Conservation (phyloP, 1,140 invertebrate genomes). For the Drosophila lowei region DNA sequence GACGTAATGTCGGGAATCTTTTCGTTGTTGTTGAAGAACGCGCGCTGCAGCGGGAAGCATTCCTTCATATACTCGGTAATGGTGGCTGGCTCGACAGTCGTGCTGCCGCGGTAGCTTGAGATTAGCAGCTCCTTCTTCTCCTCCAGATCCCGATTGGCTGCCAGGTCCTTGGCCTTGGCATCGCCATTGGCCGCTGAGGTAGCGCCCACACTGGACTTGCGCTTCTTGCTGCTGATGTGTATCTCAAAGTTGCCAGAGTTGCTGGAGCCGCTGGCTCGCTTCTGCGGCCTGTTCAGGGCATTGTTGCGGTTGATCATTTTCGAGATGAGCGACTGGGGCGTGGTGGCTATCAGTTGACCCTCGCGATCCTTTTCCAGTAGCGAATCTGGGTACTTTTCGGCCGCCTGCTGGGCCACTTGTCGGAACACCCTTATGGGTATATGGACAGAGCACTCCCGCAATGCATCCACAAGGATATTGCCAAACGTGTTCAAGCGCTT, state of each 20-base stretch:
- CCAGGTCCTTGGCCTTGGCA: slow-evolving; percentile 35
- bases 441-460: slow-evolving; percentile 56
- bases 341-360: slow-evolving; percentile 69
- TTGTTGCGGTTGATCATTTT: slow-evolving; percentile 76
- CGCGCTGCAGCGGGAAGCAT: slow-evolving; percentile 69
- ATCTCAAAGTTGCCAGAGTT: slow-evolving; percentile 51
- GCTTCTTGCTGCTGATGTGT: slow-evolving; percentile 61
- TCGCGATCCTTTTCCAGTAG: slow-evolving; percentile 70
- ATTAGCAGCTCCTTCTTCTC: slow-evolving; percentile 65
- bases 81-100: slow-evolving; percentile 43
- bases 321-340: slow-evolving; percentile 67
- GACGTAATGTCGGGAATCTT: slow-evolving; percentile 70
- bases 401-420: slow-evolving; percentile 67
- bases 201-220: slow-evolving; percentile 37
- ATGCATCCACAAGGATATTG: slow-evolving; percentile 61
- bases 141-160: slow-evolving; percentile 55
- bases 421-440: slow-evolving; percentile 64
- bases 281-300: slow-evolving; percentile 62
- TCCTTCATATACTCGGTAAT: slow-evolving; percentile 71
- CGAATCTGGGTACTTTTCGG: slow-evolving; percentile 70
- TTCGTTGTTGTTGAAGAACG: slow-evolving; percentile 71
- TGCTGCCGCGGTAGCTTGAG: slow-evolving; percentile 54
- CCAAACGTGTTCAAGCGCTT: slow-evolving; percentile 66
- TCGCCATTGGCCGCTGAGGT: slow-evolving; percentile 49
- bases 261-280: slow-evolving; percentile 50